phyloP scores from a whole-genome alignment of 2,888 invertebrate genomes.

The Poecilus cupreus region DNA sequence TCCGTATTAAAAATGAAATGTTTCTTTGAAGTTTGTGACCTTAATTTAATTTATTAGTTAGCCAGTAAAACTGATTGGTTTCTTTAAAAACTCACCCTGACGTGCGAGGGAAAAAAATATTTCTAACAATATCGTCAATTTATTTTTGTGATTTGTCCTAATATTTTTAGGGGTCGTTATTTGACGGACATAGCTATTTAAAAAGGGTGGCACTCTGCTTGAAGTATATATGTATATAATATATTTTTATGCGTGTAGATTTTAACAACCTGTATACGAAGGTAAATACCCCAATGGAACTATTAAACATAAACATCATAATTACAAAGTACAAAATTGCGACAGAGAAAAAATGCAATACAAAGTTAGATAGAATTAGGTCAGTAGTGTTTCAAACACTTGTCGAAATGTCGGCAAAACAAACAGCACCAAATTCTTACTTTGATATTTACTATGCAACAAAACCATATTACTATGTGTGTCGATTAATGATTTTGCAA shows the following conservation, averaged over 20 bases:
- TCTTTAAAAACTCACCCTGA: too few species aligned
- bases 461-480: constrained; percentile 3
- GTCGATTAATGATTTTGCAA: constrained; percentile 2
- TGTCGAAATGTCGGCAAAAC: not conserved
- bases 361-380: not conserved
- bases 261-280: not conserved
- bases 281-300: not conserved
- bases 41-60: too few species aligned
- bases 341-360: not conserved
- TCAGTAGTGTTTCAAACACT: not conserved
- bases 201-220: too few species aligned
- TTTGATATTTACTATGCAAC: not conserved
- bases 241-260: not conserved
- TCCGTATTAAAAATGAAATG: too few species aligned
- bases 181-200: too few species aligned
- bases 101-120: too few species aligned
- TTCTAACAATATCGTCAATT: too few species aligned
- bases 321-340: not conserved
- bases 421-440: not conserved
- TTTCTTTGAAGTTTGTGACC: too few species aligned
- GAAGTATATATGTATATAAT: too few species aligned
- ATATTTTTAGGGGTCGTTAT: too few species aligned
- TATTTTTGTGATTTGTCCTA: too few species aligned
- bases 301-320: not conserved
- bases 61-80: too few species aligned